Conservation (phyloP, 2,113 vertebrate genomes). For the Garra rufa region DNA sequence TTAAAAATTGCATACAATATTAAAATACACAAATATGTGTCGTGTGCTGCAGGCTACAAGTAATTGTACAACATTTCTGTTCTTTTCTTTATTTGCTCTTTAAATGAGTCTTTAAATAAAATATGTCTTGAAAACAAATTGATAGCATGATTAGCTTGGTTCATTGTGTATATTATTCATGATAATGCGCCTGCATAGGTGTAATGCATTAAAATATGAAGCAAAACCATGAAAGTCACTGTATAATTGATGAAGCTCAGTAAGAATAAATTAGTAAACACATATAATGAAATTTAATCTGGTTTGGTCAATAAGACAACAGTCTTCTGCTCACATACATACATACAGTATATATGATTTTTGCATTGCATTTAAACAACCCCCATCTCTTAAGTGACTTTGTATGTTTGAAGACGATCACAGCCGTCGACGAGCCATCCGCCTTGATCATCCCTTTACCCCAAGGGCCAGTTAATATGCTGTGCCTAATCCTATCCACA, state of each 20-base stretch:
- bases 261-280: slow-evolving; percentile 46
- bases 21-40: slow-evolving; percentile 45
- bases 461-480: slow-evolving; percentile 44
- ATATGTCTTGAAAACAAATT: slow-evolving; percentile 54
- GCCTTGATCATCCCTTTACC: slow-evolving; percentile 24
- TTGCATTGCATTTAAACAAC: neutral
- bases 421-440: slow-evolving; percentile 15
- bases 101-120: slow-evolving; percentile 58
- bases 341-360: neutral
- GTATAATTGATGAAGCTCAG: slow-evolving; percentile 52
- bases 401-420: neutral
- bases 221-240: slow-evolving; percentile 37
- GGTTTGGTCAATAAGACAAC: neutral
- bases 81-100: slow-evolving; percentile 45
- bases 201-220: slow-evolving; percentile 48
- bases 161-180: slow-evolving; percentile 46
- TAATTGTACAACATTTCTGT: slow-evolving; percentile 45
- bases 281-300: slow-evolving; percentile 37
- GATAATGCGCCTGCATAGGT: slow-evolving; percentile 24
- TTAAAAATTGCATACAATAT: slow-evolving; percentile 47
- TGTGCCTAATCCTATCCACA: slow-evolving; percentile 47
- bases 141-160: slow-evolving; percentile 39
- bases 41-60: slow-evolving; percentile 39
- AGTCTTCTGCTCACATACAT: neutral
- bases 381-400: neutral